Conservation (phyloP, 2,797 vertebrate genomes). For the Diglossa cyanea region DNA sequence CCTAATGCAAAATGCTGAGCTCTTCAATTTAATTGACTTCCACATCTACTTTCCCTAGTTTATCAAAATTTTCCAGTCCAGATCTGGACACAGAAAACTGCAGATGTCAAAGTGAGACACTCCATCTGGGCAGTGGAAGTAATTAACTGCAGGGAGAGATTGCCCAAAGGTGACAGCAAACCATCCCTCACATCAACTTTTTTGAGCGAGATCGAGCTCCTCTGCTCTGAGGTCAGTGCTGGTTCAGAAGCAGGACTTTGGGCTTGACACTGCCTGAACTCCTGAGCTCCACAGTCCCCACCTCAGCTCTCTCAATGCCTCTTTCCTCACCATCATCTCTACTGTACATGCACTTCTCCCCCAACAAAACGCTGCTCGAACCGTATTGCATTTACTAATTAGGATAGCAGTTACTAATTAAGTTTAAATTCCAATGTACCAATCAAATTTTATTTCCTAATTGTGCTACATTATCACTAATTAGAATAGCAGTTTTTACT, state of each 20-base stretch:
- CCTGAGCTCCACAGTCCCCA: not conserved
- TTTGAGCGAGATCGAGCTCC: accelerated
- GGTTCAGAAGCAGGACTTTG: not conserved
- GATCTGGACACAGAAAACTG: not conserved
- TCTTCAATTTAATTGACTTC: not conserved
- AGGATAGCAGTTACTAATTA: conserved; percentile 63
- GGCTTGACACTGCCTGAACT: not conserved
- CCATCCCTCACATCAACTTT: not conserved
- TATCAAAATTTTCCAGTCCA: not conserved
- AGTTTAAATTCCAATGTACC: conserved; percentile 68
- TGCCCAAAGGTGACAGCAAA: not conserved
- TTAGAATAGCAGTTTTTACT: conserved; percentile 70
- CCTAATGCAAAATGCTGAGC: not conserved
- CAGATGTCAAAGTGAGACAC: not conserved
- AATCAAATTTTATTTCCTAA: conserved; percentile 74
- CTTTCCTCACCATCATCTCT: not conserved
- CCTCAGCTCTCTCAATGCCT: not conserved
- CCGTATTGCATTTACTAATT: conserved; percentile 61
- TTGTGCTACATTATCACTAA: conserved; percentile 70
- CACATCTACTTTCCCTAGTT: not conserved
- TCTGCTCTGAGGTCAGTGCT: not conserved
- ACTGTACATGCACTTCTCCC: not conserved
- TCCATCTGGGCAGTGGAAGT: not conserved
- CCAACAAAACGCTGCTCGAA: not conserved
- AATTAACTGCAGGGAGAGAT: not conserved